Evolutionary conservation across 2,797 vertebrate genomes (phyloP).

Genomic region (Cottoperca gobio): DNA sequence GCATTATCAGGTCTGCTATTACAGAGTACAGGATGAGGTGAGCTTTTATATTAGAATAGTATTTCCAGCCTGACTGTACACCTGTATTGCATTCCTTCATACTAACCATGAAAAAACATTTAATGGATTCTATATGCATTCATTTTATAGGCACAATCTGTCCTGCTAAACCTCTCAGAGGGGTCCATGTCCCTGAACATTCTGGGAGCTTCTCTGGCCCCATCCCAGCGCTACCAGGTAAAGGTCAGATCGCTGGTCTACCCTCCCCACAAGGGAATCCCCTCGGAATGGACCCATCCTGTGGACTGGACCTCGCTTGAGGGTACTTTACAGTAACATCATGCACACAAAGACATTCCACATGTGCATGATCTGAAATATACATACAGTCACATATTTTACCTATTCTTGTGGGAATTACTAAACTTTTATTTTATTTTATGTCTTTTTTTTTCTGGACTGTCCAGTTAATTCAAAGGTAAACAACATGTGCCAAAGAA

Average conservation of each 20-base stretch:
- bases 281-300: constrained; percentile 78
- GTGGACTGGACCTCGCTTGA: constrained; percentile 67
- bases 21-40: constrained; percentile 59
- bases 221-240: constrained; percentile 65
- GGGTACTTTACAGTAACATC: constrained; percentile 58
- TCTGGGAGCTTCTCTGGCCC: constrained; percentile 14
- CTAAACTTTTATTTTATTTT: not conserved
- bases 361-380: not conserved
- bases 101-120: not conserved
- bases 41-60: not conserved
- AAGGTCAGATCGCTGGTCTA: constrained; percentile 67
- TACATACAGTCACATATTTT: not conserved
- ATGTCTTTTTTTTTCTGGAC: not conserved
- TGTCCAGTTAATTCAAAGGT: not conserved
- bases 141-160: constrained; percentile 25
- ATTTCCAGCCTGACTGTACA: not conserved
- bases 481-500: not conserved
- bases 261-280: constrained; percentile 12
- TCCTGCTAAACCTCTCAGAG: not conserved
- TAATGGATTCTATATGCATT: not conserved
- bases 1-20: constrained; percentile 69
- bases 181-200: constrained; percentile 22
- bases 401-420: not conserved
- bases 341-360: not conserved
- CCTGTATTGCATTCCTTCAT: not conserved